A percentile compares a stretch with the other conserved stretches of the same genome.
Evolutionary conservation across 2,888 invertebrate species (phyloP).

Genomic region (Idaea aversata): DNA sequence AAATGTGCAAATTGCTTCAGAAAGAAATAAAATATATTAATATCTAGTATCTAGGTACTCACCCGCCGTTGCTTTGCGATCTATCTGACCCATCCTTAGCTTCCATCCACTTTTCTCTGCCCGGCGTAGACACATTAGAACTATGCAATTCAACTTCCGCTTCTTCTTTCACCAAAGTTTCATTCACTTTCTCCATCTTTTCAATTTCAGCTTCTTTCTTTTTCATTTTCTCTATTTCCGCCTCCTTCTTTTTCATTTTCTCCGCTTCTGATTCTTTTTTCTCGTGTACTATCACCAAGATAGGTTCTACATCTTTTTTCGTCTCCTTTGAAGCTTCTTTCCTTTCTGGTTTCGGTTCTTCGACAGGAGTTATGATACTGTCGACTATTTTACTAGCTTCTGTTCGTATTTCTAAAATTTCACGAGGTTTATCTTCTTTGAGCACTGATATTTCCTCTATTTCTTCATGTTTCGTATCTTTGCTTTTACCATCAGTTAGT

Average conservation of each 20-base stretch:
- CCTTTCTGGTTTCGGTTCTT: slow-evolving; percentile 52
- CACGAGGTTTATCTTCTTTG: slow-evolving; percentile 31
- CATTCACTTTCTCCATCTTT: slow-evolving; percentile 56
- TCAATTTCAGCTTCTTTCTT: slow-evolving; percentile 47
- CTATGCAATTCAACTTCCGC: slow-evolving; percentile 82
- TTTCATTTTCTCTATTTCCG: slow-evolving; percentile 41
- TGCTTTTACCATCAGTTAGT: not conserved
- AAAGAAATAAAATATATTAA: too few species aligned
- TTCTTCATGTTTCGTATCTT: slow-evolving; percentile 42
- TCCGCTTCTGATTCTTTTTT: slow-evolving; percentile 41
- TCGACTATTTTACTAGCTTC: slow-evolving; percentile 70
- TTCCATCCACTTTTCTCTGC: slow-evolving; percentile 45
- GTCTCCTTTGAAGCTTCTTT: slow-evolving; percentile 34
- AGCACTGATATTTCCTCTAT: slow-evolving; percentile 52
- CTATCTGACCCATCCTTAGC: slow-evolving; percentile 60
- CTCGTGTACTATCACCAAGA: slow-evolving; percentile 68
- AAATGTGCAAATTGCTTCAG: too few species aligned
- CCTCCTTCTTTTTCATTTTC: slow-evolving; percentile 40
- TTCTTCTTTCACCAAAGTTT: slow-evolving; percentile 77
- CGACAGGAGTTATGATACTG: slow-evolving; percentile 72
- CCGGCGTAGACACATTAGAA: slow-evolving; percentile 75
- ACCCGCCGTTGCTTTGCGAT: slow-evolving; percentile 75
- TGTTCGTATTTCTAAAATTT: slow-evolving; percentile 55
- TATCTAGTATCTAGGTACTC: slow-evolving; percentile 33
- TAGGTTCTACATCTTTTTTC: slow-evolving; percentile 63